Evolutionary conservation across 2,113 vertebrate species (phyloP).

Genomic region (Anguilla rostrata): DNA sequence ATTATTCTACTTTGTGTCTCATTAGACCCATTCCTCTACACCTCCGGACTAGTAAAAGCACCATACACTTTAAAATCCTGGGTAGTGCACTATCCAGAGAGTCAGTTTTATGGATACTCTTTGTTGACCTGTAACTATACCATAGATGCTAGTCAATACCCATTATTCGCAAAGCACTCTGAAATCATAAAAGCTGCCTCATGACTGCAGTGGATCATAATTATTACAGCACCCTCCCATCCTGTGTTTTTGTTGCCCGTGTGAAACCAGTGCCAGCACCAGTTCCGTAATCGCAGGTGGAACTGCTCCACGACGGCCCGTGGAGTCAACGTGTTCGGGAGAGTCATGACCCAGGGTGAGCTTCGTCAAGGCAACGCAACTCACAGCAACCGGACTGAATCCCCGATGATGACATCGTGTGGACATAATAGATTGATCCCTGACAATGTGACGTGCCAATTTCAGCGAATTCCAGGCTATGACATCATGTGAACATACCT

Average conservation of each 20-base stretch:
- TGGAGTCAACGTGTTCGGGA: conserved; percentile 72
- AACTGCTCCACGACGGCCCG: conserved; percentile 76
- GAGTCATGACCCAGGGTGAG: conserved; percentile 73
- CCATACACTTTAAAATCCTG: neutral
- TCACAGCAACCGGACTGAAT: neutral
- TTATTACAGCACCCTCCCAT: neutral
- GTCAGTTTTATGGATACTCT: neutral
- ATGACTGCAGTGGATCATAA: neutral
- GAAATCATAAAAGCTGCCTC: too few relatives aligned
- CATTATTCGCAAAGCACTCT: too few relatives aligned
- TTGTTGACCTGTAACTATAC: neutral
- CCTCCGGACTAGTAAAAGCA: neutral
- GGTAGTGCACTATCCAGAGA: neutral
- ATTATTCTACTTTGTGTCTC: neutral
- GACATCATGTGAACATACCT: too few relatives aligned
- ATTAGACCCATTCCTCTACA: neutral
- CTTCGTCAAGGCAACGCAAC: neutral
- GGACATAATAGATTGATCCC: neutral
- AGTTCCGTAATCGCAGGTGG: conserved; percentile 70
- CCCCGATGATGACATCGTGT: neutral
- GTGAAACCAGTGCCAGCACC: conserved; percentile 68
- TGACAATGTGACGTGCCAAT: neutral
- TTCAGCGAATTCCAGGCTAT: neutral
- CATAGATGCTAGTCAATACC: neutral
- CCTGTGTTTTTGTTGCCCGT: neutral